Evolutionary conservation across 2,888 invertebrate genomes (phyloP).

Genomic region (Ectemnius lituratus): DNA sequence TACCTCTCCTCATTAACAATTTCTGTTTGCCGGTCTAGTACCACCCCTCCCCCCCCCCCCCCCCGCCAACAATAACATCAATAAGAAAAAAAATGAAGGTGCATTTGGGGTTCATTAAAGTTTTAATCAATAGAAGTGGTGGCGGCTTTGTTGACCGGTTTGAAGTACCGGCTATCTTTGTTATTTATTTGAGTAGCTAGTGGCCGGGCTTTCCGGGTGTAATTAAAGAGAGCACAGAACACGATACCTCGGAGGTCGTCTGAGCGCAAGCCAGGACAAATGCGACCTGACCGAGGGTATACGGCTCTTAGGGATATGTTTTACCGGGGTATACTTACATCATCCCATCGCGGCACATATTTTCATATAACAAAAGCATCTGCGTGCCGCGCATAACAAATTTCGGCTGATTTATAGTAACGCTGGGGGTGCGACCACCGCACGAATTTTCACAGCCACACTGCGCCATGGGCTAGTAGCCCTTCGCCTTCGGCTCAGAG

Average conservation of each 20-base stretch:
- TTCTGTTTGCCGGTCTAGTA: too few relatives aligned
- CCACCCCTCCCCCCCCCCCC: too few relatives aligned
- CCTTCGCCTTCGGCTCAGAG: slow-evolving; percentile 14
- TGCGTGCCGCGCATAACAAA: slow-evolving; percentile 78
- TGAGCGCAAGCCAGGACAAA: slow-evolving; percentile 59
- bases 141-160: slow-evolving; percentile 35
- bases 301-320: slow-evolving; percentile 75
- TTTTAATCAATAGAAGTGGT: slow-evolving; percentile 40
- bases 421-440: slow-evolving; percentile 56
- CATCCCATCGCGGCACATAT: slow-evolving; percentile 77
- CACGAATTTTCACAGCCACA: slow-evolving; percentile 61
- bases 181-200: slow-evolving; percentile 70
- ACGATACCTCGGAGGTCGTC: slow-evolving; percentile 69
- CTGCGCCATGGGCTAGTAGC: slow-evolving; percentile 20
- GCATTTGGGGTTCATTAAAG: neutral
- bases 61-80: too few relatives aligned
- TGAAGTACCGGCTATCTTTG: slow-evolving; percentile 51
- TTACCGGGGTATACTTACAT: slow-evolving; percentile 77
- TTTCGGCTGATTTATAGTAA: slow-evolving; percentile 78
- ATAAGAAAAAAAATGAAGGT: too few relatives aligned
- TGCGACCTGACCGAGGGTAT: slow-evolving; percentile 55
- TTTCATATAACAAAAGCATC: slow-evolving; percentile 79
- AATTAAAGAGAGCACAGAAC: slow-evolving; percentile 77
- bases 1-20: too few relatives aligned
- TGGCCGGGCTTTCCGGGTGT: slow-evolving; percentile 67